phyloP scores from a whole-genome alignment of 2,113 vertebrate species.

The Indicator indicator region DNA sequence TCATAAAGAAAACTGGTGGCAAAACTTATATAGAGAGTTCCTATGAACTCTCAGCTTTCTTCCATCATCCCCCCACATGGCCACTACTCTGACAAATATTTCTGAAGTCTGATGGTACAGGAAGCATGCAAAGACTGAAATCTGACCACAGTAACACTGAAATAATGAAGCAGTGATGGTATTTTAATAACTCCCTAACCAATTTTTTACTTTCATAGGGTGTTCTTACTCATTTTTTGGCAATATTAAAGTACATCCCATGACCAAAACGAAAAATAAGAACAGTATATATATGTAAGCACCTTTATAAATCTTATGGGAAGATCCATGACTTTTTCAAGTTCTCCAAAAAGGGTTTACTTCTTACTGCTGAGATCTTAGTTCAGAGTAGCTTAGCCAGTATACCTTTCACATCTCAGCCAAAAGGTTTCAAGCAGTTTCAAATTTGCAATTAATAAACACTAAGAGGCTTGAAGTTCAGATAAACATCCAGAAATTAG shows the following conservation, averaged over 20 bases:
- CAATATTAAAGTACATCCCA: neutral
- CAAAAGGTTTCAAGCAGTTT: neutral
- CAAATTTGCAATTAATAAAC: neutral
- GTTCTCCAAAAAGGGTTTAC: neutral
- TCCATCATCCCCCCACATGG: neutral
- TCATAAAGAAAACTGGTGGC: neutral
- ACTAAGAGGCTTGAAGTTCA: neutral
- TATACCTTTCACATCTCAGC: neutral
- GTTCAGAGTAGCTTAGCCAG: neutral
- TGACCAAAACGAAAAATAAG: neutral
- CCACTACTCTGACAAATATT: neutral
- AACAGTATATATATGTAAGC: neutral
- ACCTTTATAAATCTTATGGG: constrained; percentile 35
- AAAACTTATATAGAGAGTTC: neutral
- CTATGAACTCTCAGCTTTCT: neutral
- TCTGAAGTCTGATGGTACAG: neutral
- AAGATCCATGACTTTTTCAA: neutral
- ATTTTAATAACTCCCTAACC: constrained; percentile 23
- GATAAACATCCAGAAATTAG: neutral
- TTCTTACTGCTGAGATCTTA: neutral
- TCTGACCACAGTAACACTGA: neutral
- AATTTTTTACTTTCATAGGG: neutral
- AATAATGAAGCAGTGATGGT: neutral
- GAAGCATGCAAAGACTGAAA: neutral
- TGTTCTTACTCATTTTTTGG: neutral